These are phyloP conservation scores for Aquatica leii DNA, from an alignment of 2,888 invertebrate species.

Conservation along the genomic window DNA sequence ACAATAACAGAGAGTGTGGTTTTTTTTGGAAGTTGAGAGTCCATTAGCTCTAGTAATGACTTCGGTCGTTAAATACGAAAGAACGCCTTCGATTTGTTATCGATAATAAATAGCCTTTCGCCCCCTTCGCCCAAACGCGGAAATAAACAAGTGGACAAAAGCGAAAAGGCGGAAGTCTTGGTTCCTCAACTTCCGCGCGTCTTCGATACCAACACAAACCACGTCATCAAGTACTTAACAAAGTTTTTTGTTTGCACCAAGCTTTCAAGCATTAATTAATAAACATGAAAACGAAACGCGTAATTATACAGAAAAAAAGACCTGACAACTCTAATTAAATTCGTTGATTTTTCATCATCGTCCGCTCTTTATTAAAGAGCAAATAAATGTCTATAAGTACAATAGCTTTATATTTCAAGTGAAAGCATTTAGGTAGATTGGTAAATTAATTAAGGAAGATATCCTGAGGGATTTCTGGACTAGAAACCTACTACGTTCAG, in stretches of 20 bases:
- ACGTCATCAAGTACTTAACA: too few species aligned
- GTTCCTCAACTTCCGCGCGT: constrained; percentile 27
- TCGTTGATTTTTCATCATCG: too few species aligned
- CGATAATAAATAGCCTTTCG: constrained; percentile 26
- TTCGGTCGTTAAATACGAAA: constrained; percentile 26
- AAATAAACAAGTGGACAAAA: not conserved
- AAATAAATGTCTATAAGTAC: not conserved
- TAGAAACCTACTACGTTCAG: constrained; percentile 10
- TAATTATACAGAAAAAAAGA: too few species aligned
- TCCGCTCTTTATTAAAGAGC: too few species aligned
- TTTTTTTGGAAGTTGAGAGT: not conserved
- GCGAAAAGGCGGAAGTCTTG: constrained; percentile 31
- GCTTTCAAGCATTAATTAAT: too few species aligned
- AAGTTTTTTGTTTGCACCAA: too few species aligned
- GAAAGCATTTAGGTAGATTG: constrained; percentile 9
- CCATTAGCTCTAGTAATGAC: too few species aligned
- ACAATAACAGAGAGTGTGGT: constrained; percentile 20
- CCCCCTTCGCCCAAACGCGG: not conserved
- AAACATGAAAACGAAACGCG: too few species aligned
- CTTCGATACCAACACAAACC: too few species aligned
- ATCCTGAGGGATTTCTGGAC: constrained; percentile 26
- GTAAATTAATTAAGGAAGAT: constrained; percentile 28
- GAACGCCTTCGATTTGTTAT: constrained; percentile 38
- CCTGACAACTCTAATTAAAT: too few species aligned
- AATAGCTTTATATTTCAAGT: constrained; percentile 3